Conservation (phyloP, 2,113 vertebrate species). For the Gambusia affinis region DNA sequence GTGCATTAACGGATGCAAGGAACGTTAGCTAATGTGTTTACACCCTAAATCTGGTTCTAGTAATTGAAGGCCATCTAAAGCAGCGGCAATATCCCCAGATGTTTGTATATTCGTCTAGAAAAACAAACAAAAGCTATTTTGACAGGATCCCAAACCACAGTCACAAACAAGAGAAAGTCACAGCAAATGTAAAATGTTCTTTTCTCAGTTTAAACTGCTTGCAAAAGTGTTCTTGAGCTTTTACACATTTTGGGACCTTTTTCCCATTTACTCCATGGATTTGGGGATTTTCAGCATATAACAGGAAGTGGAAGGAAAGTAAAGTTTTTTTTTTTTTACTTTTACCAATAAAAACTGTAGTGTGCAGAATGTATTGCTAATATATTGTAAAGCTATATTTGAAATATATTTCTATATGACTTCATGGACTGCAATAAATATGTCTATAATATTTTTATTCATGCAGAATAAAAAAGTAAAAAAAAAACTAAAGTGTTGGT, state of each 20-base stretch:
- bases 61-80: conserved; percentile 52
- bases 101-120: conserved; percentile 51
- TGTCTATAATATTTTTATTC: background rate
- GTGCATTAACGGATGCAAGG: conserved; percentile 50
- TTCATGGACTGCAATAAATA: background rate
- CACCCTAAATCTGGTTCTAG: conserved; percentile 70
- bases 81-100: conserved; percentile 35
- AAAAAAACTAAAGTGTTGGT: background rate
- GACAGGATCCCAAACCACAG: conserved; percentile 43
- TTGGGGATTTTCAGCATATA: too few species aligned
- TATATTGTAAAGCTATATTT: too few species aligned
- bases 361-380: background rate
- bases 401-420: background rate
- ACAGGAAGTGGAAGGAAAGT: background rate
- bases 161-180: conserved; percentile 23
- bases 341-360: background rate
- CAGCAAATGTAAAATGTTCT: background rate
- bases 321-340: background rate
- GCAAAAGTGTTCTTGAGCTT: too few species aligned
- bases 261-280: background rate
- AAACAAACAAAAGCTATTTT: background rate
- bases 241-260: background rate
- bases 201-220: background rate
- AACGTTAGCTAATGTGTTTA: conserved; percentile 75
- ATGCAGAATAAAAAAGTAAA: background rate